phyloP scores from a whole-genome alignment of 2,113 vertebrate genomes.

The Scolopax mira region DNA sequence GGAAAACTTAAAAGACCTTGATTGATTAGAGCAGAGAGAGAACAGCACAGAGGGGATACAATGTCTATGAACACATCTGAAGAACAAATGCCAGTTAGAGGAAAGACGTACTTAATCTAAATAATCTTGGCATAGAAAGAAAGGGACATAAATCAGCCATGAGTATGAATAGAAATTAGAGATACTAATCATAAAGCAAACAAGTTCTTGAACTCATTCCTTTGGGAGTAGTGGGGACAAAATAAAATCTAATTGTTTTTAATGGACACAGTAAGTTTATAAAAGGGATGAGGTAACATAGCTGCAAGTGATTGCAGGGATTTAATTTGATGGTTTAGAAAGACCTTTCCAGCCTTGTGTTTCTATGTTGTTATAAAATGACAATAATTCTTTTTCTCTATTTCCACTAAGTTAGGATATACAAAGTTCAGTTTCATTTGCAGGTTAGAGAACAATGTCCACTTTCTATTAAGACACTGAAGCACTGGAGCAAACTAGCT shows the following conservation, averaged over 20 bases:
- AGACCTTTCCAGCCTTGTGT: not conserved
- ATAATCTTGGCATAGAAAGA: conserved; percentile 1
- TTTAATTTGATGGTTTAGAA: not conserved
- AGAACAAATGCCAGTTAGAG: not conserved
- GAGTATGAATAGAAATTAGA: not conserved
- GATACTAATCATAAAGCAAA: not conserved
- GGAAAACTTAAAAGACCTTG: not conserved
- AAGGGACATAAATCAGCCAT: not conserved
- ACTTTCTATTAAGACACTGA: not conserved
- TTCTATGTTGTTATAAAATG: not conserved
- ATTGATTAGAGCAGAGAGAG: not conserved
- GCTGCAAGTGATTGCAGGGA: not conserved
- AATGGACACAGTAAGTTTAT: not conserved
- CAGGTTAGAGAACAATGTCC: not conserved
- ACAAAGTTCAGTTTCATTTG: not conserved
- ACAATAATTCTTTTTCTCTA: rapidly evolving
- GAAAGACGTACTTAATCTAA: conserved; percentile 14
- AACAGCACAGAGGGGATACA: not conserved
- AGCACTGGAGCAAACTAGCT: not conserved
- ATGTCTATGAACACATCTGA: not conserved
- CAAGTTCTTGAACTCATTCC: not conserved
- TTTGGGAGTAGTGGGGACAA: not conserved
- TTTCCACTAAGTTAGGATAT: not conserved
- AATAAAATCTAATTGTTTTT: not conserved
- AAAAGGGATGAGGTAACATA: not conserved